Conservation (phyloP, 1,140 invertebrate genomes). For the Hypsibius dujardini region DNA sequence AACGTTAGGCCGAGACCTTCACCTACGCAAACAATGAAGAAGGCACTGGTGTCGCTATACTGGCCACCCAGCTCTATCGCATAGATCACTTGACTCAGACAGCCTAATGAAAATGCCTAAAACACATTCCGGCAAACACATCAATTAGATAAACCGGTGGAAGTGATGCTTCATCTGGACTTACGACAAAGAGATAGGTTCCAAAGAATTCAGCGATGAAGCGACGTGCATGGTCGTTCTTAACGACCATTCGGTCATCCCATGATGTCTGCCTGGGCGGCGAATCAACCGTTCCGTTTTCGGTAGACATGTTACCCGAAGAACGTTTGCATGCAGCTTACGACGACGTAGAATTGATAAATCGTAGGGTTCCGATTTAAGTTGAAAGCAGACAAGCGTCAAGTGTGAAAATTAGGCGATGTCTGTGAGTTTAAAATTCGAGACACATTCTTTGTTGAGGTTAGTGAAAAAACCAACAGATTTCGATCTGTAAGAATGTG, state of each 20-base stretch:
- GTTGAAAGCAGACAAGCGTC: too few species aligned
- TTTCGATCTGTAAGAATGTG: too few species aligned
- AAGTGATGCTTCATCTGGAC: slow-evolving; percentile 21
- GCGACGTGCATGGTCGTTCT: slow-evolving; percentile 28
- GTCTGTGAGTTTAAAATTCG: too few species aligned
- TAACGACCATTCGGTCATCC: slow-evolving; percentile 18
- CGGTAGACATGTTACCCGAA: too few species aligned
- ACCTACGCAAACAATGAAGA: not conserved
- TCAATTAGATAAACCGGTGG: not conserved
- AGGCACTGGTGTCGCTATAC: not conserved
- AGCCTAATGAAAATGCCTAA: not conserved
- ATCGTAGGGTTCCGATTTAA: too few species aligned
- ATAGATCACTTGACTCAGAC: not conserved
- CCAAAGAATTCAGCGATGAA: slow-evolving; percentile 37
- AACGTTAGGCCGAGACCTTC: slow-evolving; percentile 33
- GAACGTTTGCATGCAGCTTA: too few species aligned
- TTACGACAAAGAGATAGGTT: slow-evolving; percentile 38
- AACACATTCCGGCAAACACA: not conserved
- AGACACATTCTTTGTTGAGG: too few species aligned
- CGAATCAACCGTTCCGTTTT: too few species aligned
- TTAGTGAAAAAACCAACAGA: too few species aligned
- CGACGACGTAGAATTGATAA: too few species aligned
- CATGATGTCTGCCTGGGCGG: too few species aligned
- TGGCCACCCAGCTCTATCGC: not conserved
- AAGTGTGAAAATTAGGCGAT: too few species aligned